Conservation (phyloP, 2,113 vertebrate genomes). For the Oostethus manadensis region DNA sequence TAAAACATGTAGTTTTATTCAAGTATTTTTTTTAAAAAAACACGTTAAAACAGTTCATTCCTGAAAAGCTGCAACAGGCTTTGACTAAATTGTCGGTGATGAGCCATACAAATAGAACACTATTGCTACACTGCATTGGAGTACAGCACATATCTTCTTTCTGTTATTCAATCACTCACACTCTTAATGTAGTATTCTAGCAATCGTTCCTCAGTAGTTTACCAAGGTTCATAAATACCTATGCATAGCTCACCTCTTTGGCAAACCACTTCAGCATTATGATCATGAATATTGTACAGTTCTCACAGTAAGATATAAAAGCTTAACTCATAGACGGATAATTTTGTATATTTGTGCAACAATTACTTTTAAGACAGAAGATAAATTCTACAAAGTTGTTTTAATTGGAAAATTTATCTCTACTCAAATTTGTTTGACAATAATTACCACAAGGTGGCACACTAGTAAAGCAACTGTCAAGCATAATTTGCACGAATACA, state of each 20-base stretch:
- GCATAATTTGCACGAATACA: background rate
- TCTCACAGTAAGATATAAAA: background rate
- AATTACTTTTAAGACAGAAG: too few relatives aligned
- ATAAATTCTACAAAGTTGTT: too few relatives aligned
- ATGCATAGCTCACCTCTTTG: background rate
- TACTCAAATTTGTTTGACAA: background rate
- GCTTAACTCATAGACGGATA: background rate
- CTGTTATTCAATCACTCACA: background rate
- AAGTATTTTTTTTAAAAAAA: constrained; percentile 27
- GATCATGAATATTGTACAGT: too few relatives aligned
- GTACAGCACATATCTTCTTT: constrained; percentile 2
- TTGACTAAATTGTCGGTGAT: constrained; percentile 5
- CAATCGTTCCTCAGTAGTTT: background rate
- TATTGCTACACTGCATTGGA: background rate
- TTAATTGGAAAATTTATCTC: background rate
- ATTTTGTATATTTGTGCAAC: background rate
- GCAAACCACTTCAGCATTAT: background rate
- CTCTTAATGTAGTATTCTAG: background rate
- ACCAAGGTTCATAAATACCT: background rate
- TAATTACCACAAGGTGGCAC: background rate
- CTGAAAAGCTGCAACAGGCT: constrained; percentile 14
- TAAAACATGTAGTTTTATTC: constrained; percentile 49
- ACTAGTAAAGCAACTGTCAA: too few relatives aligned
- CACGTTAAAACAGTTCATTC: constrained; percentile 45
- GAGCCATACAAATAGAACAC: constrained; percentile 6